Base-by-base conservation (phyloP, 64 coral and sea anemone species). In the Cladopsammia gracilis region DNA sequence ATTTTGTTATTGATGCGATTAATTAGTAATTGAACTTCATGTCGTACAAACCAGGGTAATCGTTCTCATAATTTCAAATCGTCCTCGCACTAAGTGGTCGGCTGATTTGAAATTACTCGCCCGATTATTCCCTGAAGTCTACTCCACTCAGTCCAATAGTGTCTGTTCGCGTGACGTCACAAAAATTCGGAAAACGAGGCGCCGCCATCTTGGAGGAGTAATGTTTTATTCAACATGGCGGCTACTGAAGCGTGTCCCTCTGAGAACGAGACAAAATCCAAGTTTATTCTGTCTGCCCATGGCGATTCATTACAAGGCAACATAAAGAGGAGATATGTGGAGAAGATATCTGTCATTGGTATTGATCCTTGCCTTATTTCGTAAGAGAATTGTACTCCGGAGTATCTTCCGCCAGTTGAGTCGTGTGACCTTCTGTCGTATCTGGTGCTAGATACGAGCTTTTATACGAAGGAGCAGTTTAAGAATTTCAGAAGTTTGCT, bases 141-240 rank as follows among this genome's bases (percentile, higher is more conserved):
- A n/a, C n/a, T n/a, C n/a, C n/a, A n/a, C n/a, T n/a, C n/a, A n/a
- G n/a, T n/a, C n/a, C n/a, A n/a, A 85, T 58, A 68, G 62, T 64
- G 13, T 85, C 18, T 65, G 64, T 57, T 9, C 62, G 9, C 13
- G 81, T 85, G 62, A 85, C 22, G 23, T 67, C 20, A 85, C 64
- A 57, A 45, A 34, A 45, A 10, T 67, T 49, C 66, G 16, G 64
- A 69, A 34, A 86, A 50, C 62, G 62, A 86, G 62, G 12, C 26
- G 24, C 26, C 26, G 23, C 25, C 69, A 16, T 70, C 61, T 64
- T 64, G 61, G 61, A 64, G 61, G 61, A 64, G 61, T 64, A 64
- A 64, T 64, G 61, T 64, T 64, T 11, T 56, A 56, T 64, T 64
- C 18, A 64, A 18, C 11, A 64, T 64, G 61, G 61, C 61, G 61